Evolutionary conservation across 2,888 invertebrate species (phyloP).

Genomic region (Onthophagus sagittarius): DNA sequence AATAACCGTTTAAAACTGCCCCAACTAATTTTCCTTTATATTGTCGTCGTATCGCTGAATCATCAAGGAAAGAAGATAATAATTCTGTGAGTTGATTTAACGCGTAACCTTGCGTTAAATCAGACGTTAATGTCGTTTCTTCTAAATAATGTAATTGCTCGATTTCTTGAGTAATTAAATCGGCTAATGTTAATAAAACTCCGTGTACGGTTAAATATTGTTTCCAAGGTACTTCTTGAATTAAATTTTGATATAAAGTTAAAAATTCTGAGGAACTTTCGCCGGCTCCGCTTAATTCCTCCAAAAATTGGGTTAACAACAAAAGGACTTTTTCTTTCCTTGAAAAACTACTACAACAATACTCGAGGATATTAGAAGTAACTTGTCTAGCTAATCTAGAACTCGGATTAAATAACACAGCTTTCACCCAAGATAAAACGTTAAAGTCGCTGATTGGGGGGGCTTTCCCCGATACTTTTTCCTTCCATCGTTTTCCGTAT

Average conservation of each 20-base stretch:
- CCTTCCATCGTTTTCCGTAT: slow-evolving; percentile 68
- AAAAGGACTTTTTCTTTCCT: slow-evolving; percentile 75
- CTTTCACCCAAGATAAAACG: slow-evolving; percentile 81
- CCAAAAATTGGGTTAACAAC: slow-evolving; percentile 81
- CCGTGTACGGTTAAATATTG: slow-evolving; percentile 88
- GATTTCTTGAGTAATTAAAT: slow-evolving; percentile 84
- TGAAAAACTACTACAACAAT: slow-evolving; percentile 67
- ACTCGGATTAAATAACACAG: slow-evolving; percentile 89
- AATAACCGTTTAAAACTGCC: slow-evolving; percentile 89
- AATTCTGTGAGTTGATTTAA: slow-evolving; percentile 67
- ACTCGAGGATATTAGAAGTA: slow-evolving; percentile 84
- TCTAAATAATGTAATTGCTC: slow-evolving; percentile 84
- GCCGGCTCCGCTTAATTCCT: slow-evolving; percentile 81
- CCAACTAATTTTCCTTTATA: slow-evolving; percentile 88
- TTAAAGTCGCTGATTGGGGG: slow-evolving; percentile 56
- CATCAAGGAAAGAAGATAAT: slow-evolving; percentile 83
- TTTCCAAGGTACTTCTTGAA: slow-evolving; percentile 86
- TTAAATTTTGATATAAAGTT: slow-evolving; percentile 78
- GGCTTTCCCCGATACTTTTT: slow-evolving; percentile 33
- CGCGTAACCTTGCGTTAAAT: slow-evolving; percentile 90
- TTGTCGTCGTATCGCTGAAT: slow-evolving; percentile 79
- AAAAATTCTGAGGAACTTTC: slow-evolving; percentile 92
- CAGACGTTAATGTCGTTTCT: slow-evolving; percentile 88
- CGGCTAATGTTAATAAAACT: slow-evolving; percentile 78
- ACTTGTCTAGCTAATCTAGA: slow-evolving; percentile 85